phyloP scores from a whole-genome alignment of 2,113 vertebrate species.

The Rhinopithecus roxellana region DNA sequence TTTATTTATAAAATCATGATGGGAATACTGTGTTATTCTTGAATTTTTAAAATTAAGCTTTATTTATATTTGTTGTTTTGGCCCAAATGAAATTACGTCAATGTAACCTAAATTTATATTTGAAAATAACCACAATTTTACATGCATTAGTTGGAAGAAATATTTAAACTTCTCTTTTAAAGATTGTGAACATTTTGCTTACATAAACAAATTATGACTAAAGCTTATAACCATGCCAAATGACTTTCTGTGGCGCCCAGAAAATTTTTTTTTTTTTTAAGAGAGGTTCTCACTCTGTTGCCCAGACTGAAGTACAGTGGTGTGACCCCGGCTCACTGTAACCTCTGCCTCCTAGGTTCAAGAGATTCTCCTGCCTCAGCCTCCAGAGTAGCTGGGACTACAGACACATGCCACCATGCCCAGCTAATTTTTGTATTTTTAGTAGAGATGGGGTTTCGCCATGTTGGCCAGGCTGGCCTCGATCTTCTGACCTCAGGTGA shows the following conservation, averaged over 20 bases:
- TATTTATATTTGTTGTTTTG: constrained; percentile 54
- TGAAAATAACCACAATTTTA: constrained; percentile 57
- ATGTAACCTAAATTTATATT: constrained; percentile 42
- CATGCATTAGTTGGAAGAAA: constrained; percentile 20
- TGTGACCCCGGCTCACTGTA: too few relatives aligned
- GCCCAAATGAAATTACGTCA: neutral
- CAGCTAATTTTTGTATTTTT: too few relatives aligned
- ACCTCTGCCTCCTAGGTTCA: too few relatives aligned
- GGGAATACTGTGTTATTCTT: neutral
- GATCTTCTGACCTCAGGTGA: too few relatives aligned
- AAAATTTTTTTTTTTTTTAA: too few relatives aligned
- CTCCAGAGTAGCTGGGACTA: too few relatives aligned
- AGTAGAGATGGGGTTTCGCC: too few relatives aligned
- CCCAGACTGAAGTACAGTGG: too few relatives aligned
- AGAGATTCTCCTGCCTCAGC: too few relatives aligned
- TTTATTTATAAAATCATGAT: neutral
- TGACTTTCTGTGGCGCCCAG: constrained; percentile 1
- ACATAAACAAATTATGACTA: constrained; percentile 43
- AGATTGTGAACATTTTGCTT: constrained; percentile 52
- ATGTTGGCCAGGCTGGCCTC: too few relatives aligned
- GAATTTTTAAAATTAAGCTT: constrained; percentile 43
- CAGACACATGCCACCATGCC: too few relatives aligned
- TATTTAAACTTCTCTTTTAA: constrained; percentile 43
- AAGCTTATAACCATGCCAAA: neutral
- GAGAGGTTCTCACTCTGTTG: too few relatives aligned